Base-by-base conservation (phyloP, 2,797 vertebrate species). In the Sebastes melanostomus region DNA sequence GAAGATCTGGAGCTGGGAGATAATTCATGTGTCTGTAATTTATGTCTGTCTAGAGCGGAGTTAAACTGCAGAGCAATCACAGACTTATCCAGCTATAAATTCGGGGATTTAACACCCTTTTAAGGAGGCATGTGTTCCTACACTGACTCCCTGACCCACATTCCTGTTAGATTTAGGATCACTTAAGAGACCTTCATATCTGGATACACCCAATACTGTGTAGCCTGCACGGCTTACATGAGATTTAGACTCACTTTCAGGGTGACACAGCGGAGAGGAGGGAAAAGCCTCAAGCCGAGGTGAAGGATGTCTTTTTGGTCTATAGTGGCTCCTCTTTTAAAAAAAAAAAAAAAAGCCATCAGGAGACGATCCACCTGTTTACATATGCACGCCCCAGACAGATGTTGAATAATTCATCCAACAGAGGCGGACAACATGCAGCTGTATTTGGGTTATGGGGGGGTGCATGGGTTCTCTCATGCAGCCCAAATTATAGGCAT, bases 351-450 rank as follows among this genome's bases (percentile, higher is more conserved):
- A 82, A 88, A 83, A 85, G 78, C 81, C 88, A 89, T 30, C 82
- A 84, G 78, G 86, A 93, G 88, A 89, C 85, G 32, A 86, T 82
- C 89, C 93, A 92, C 91, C 92, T 91, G 90, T 93, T 93, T 93
- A 87, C 89, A 88, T 89, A 92, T 95, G 92, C 91, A 92, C 78
- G 87, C 88, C 90, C 88, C 90, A 94, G 94, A 94, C 93, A 93
- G 91, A 91, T 86, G 90, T 88, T 95, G 93, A 94, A 95, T 94
- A 92, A 94, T 94, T 94, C 93, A 95, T 92, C 77, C 83, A 58
- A 58, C n/a, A 62, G 78, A 89, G 87, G 91, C 89, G 86, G 91
- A 94, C 92, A 88, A 86, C 91, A 90, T 78, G 91, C 91, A 90
- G 91, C 94, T 94, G 93, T 92, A 94, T 94, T 93, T 94, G 92